Percentiles rank a stretch among this genome's conserved stretches.
phyloP scores from a whole-genome alignment of 1,140 invertebrate genomes.

The Delia radicum region DNA sequence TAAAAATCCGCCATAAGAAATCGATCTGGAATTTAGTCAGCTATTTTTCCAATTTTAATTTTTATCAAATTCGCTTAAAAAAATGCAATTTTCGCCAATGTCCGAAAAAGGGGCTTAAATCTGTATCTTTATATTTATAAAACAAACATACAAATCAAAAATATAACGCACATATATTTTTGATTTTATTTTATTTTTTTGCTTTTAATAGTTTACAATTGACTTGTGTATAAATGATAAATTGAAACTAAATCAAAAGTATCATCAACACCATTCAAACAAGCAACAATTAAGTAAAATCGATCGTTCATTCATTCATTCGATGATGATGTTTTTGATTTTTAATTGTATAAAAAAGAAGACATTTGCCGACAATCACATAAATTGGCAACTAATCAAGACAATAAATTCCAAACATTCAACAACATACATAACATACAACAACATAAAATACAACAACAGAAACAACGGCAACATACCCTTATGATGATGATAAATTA shows the following conservation, averaged over 20 bases:
- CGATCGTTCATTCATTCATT: background rate
- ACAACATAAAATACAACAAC: background rate
- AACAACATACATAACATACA: background rate
- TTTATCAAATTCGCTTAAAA: no score
- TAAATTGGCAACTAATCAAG: conserved; percentile 1
- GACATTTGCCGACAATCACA: background rate
- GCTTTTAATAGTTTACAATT: background rate
- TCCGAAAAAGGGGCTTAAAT: no score
- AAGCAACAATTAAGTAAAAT: background rate
- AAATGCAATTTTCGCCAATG: no score
- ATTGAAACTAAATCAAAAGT: background rate
- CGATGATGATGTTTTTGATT: background rate
- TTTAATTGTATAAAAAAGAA: background rate
- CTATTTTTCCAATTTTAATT: no score
- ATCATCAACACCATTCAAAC: background rate
- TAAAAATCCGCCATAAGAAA: no score
- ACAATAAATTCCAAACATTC: background rate
- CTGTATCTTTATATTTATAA: no score
- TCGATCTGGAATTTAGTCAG: no score
- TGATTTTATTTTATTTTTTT: no score
- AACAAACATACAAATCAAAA: no score
- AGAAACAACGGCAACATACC: background rate
- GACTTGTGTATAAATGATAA: background rate
- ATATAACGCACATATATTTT: no score
- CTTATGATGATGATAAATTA: background rate